phyloP scores from a whole-genome alignment of 2,113 vertebrate species.

The Neofelis nebulosa region DNA sequence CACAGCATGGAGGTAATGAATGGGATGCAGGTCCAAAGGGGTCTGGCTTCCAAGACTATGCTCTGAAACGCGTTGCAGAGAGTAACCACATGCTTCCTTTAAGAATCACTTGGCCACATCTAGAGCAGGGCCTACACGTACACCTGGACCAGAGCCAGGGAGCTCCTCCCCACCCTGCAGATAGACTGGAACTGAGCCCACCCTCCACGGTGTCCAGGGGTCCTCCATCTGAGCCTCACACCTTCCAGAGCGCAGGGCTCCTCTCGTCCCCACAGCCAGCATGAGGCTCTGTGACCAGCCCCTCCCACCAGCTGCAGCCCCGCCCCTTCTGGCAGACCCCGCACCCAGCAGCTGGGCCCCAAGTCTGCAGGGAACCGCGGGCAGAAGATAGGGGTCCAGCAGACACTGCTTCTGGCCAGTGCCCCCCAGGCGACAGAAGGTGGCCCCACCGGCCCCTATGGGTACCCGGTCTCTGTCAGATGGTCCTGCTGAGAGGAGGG shows the following conservation, averaged over 20 bases:
- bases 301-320: not conserved
- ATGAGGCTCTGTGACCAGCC: not conserved
- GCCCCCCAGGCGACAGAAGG: conserved; percentile 23
- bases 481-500: not conserved
- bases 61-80: not conserved
- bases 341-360: not conserved
- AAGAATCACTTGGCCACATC: fast-evolving
- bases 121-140: not conserved
- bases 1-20: fast-evolving
- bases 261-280: fast-evolving
- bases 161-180: not conserved
- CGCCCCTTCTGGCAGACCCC: not conserved
- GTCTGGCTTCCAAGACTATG: not conserved
- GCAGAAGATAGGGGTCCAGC: not conserved
- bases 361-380: not conserved
- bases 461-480: not conserved
- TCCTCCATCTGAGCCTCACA: not conserved
- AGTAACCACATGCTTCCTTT: not conserved
- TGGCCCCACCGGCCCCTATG: not conserved
- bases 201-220: not conserved
- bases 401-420: not conserved
- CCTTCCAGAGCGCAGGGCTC: not conserved
- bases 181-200: not conserved
- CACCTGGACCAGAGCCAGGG: not conserved
- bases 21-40: not conserved